Evolutionary conservation across 64 coral and sea anemone species (phyloP), one percentile per base, ranked within the genome.

Genomic region (Pocillopora verrucosa): DNA sequence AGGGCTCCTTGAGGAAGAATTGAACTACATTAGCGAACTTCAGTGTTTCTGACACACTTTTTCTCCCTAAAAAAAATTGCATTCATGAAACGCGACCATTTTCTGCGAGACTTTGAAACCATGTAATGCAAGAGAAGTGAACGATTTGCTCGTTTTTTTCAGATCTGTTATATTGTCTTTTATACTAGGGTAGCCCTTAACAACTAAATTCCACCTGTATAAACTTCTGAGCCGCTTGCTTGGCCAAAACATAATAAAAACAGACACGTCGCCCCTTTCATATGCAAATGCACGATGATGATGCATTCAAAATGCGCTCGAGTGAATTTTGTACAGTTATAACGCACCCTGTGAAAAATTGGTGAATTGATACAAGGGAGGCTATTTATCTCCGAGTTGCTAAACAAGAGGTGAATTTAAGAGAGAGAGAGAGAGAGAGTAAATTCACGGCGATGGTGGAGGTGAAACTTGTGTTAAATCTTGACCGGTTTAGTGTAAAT

Each of bases 251-350:
- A 60, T 61, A 34, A 80, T 14, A 83, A 65, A 64, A 69, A 84
- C 17, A 65, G 63, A 41, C 81, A 72, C 81, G 37, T 70, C 34
- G 17, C 15, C 45, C 62, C 68, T 68, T 84, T 84, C 81, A 69
- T 69, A 84, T 84, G 81, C 81, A 84, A 84, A 84, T 84, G 36
- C 19, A 70, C 2, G 17, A 19, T 84, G 35, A 69, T 69, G 38
- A 51, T 51, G 7, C 41, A 84, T 84, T 68, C 63, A 84, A 56
- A 63, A 38, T 51, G 36, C 38, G 30, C 65, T 10, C 13, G 37
- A 34, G 62, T 19, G 13, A 69, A 11, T 61, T 62, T 51, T 60
- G 60, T 45, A 65, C 63, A 68, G n/a, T 70, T 70, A 13, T 84
- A 19, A 63, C 24, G 26, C 24, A 15, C 64, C 14, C 78, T 5